Evolutionary conservation across 2,797 vertebrate genomes (phyloP).

Genomic region (Leontopithecus rosalia): DNA sequence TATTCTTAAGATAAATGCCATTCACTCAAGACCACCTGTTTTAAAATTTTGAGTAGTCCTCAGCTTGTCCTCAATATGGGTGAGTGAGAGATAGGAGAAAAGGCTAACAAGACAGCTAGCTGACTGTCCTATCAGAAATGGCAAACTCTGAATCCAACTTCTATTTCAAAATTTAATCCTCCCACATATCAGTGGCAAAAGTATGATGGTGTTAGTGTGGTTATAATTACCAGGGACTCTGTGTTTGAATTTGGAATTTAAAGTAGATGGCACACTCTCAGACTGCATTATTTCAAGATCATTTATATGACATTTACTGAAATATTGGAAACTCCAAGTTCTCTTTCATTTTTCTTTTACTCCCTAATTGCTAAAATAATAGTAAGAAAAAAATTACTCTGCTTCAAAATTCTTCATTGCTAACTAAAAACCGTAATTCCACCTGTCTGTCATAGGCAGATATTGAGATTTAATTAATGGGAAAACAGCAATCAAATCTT

Average conservation of each 20-base stretch:
- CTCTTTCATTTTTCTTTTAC: slow-evolving; percentile 61
- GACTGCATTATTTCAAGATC: slow-evolving; percentile 76
- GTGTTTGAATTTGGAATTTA: slow-evolving; percentile 72
- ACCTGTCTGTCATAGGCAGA: slow-evolving; percentile 27
- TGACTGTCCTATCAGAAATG: background rate
- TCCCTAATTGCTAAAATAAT: slow-evolving; percentile 70
- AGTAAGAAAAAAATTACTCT: slow-evolving; percentile 59
- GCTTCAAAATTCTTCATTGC: slow-evolving; percentile 2
- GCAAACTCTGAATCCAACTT: background rate
- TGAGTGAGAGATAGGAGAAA: background rate
- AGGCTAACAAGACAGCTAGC: background rate
- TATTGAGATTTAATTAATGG: slow-evolving; percentile 53
- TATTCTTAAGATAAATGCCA: background rate
- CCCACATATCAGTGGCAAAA: slow-evolving; percentile 34
- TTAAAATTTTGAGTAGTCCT: background rate
- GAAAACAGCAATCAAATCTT: slow-evolving; percentile 39
- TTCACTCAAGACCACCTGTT: background rate
- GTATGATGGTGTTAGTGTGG: slow-evolving; percentile 51
- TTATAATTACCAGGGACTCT: slow-evolving; percentile 73
- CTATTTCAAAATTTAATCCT: slow-evolving; percentile 43
- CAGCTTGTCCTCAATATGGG: background rate
- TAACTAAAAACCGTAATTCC: slow-evolving; percentile 53
- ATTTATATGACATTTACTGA: slow-evolving; percentile 71
- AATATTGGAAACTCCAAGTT: slow-evolving; percentile 73
- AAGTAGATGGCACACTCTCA: slow-evolving; percentile 59